These are phyloP conservation scores for Rhabdomys pumilio DNA, from an alignment of 2,797 vertebrate genomes.

Conservation along the genomic window DNA sequence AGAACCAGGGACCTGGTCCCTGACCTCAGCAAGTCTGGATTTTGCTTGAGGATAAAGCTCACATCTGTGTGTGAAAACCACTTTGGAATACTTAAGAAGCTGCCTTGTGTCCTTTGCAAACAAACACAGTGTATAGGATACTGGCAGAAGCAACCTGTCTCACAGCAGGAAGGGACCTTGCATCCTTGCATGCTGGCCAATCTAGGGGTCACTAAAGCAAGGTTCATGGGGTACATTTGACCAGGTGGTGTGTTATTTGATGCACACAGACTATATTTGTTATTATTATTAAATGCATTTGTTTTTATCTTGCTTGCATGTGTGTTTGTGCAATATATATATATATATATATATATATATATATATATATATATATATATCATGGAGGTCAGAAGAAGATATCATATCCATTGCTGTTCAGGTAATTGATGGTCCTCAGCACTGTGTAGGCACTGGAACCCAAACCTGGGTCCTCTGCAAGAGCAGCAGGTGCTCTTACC, in stretches of 20 bases:
- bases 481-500: not conserved
- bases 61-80: conserved; percentile 48
- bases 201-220: not conserved
- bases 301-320: not conserved
- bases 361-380: no score
- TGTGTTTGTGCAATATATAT: no score
- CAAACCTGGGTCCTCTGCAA: not conserved
- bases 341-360: no score
- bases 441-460: not conserved
- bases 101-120: not conserved
- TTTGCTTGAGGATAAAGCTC: conserved; percentile 68
- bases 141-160: not conserved
- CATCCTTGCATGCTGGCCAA: not conserved
- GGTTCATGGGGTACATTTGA: not conserved
- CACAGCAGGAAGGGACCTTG: not conserved
- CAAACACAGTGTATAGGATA: not conserved
- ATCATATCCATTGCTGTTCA: not conserved
- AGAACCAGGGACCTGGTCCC: conserved; percentile 30
- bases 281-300: not conserved
- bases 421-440: not conserved
- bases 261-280: not conserved
- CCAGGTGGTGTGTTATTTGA: not conserved
- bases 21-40: conserved; percentile 61
- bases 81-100: conserved; percentile 70
- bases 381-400: not conserved